Base-by-base conservation (phyloP, 2,797 vertebrate genomes). In the Melanotaenia trifasciata region DNA sequence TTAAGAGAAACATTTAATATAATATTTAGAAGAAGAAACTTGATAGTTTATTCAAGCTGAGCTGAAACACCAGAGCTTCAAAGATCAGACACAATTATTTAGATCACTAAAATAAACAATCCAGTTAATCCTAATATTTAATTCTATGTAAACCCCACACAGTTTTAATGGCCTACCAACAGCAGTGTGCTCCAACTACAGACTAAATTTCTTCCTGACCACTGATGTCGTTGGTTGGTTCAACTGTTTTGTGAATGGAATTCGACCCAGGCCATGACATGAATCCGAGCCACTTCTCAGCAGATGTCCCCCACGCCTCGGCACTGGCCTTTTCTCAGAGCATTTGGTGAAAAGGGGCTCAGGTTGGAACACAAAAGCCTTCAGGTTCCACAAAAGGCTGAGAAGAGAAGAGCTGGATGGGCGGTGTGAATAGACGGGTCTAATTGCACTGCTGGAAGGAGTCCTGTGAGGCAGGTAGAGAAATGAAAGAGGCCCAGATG, bases 401-500 rank as follows among this genome's bases (percentile, higher is more conserved):
- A 76, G 76, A 64, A 74, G 78, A 81, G 83, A 83, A 32, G 75
- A 77, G 72, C 64, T 72, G 75, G 64, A 75, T 76, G 77, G 80
- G 57, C 65, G 35, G 74, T 0, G 72, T 90, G 87, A 92, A 92
- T 80, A 80, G 84, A 83, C 68, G 47, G 5, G 72, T 83, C 87
- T 89, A 90, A 90, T 90, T 92, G 90, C 86, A 84, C 86, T 58
- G 84, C 70, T 80, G 75, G 75, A 70, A 51, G 78, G 82, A 81
- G 72, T 80, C 84, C 79, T 73, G 85, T 47, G 86, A 84, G 88
- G 71, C 89, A 90, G 89, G 89, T 90, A 91, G 72, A 35, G 64
- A 60, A 86, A 70, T 70, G 72, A 91, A 90, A 88, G 81, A 80
- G 64, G 83, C 83, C 78, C 91, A 91, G 89, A 90, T 92, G 90